Evolutionary conservation across 2,113 vertebrate species (phyloP), one percentile per base, ranked within the genome.

Genomic region (Ancistrus triradiatus): DNA sequence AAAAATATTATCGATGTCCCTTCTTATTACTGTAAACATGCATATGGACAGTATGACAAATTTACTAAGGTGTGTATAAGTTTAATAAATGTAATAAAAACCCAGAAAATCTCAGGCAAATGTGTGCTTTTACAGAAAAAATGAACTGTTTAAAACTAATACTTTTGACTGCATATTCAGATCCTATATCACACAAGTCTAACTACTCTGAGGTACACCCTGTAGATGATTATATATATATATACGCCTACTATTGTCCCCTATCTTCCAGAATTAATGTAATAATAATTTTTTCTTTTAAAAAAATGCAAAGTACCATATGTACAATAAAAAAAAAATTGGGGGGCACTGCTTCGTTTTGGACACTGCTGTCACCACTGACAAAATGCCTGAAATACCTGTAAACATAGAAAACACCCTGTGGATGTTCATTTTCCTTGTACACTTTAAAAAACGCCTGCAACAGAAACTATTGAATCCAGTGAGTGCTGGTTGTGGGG

Each of bases 61-160:
- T n/a, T 10, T 6, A 42, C 38, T n/a, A 11, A 42, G n/a, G 13
- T 6, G 19, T 60, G 38, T 49, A 13, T 48, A 1, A 50, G 52
- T 69, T 65, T 49, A 69, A 51, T 61, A 21, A 64, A 73, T 59
- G 66, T 58, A 68, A 68, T 53, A 68, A 73, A 66, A 73, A 59
- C 53, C 49, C 46, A 53, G 7, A 28, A 62, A 56, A 37, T 21
- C 15, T 48, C 48, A 57, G 18, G 13, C 38, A 42, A n/a, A n/a
- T 42, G 38, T n/a, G n/a, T n/a, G n/a, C n/a, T n/a, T n/a, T n/a
- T n/a, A n/a, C n/a, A n/a, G n/a, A n/a, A n/a, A n/a, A n/a, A n/a
- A n/a, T 31, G 27, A 31, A 31, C 7, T 31, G 21, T 62, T 61
- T 40, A 15, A 59, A 48, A 27, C 3, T 3, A 31, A 4, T 7